phyloP scores from a whole-genome alignment of 64 coral and sea anemone genomes.

The Orbicella faveolata region DNA sequence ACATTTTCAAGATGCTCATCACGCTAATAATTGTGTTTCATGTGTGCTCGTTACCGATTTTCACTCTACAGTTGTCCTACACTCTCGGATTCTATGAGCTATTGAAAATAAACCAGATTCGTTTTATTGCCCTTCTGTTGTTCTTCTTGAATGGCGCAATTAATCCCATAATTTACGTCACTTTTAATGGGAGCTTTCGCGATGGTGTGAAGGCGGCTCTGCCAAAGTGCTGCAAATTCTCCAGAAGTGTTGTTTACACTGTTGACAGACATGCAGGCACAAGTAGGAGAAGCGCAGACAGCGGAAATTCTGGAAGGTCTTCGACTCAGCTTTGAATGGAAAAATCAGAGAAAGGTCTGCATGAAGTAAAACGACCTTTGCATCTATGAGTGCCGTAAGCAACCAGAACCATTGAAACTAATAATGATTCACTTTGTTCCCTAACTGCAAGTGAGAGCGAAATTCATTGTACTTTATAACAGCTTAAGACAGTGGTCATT shows the following conservation, averaged over 20 bases:
- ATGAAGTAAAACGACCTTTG: neutral
- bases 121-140: neutral
- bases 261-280: neutral
- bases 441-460: too few relatives aligned
- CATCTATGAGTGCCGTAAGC: too few relatives aligned
- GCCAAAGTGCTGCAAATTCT: neutral
- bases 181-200: constrained; percentile 14
- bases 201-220: neutral
- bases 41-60: neutral
- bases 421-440: too few relatives aligned
- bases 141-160: neutral
- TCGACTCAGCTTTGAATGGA: neutral
- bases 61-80: neutral
- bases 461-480: too few relatives aligned
- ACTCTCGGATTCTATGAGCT: neutral
- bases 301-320: neutral
- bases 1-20: constrained; percentile 28
- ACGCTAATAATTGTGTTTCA: constrained; percentile 12
- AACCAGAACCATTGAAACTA: too few relatives aligned
- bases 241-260: neutral
- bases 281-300: neutral
- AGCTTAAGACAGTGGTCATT: too few relatives aligned
- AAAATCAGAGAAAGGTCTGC: neutral
- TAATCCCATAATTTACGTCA: constrained; percentile 25
- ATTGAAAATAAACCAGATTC: neutral